phyloP scores from a whole-genome alignment of 2,113 vertebrate species.

The Eclectus roratus region DNA sequence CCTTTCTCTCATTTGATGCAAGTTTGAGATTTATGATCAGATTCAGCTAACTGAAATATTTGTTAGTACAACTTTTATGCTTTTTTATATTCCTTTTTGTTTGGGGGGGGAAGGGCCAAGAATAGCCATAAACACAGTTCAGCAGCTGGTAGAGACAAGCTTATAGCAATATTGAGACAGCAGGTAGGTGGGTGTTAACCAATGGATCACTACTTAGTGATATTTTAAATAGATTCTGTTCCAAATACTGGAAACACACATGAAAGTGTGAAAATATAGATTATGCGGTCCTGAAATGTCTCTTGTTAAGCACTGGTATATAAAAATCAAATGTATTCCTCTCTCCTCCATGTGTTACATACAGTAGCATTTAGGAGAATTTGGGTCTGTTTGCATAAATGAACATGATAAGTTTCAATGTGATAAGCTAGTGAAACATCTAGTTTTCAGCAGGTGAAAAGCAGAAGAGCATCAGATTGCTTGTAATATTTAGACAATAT shows the following conservation, averaged over 20 bases:
- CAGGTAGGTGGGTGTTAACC: not conserved
- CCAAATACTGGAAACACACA: not conserved
- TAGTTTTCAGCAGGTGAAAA: not conserved
- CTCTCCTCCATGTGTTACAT: not conserved
- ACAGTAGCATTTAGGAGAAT: not conserved
- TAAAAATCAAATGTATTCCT: not conserved
- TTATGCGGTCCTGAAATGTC: not conserved
- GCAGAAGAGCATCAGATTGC: not conserved
- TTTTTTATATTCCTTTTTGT: not conserved
- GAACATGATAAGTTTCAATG: not conserved
- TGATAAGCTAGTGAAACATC: not conserved
- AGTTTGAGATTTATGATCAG: not conserved
- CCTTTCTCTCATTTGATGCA: not conserved
- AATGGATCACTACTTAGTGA: not conserved
- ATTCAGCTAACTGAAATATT: not conserved
- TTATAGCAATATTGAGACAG: not conserved
- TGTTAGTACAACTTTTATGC: not conserved
- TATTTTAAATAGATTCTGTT: not conserved
- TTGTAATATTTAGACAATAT: not conserved
- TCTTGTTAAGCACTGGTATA: not conserved
- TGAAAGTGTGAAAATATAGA: not conserved
- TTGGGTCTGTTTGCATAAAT: not conserved
- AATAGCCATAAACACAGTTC: not conserved
- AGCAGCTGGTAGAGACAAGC: not conserved
- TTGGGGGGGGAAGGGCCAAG: not conserved